Conservation (phyloP, 2,113 vertebrate genomes). For the Pelmatolapia mariae region DNA sequence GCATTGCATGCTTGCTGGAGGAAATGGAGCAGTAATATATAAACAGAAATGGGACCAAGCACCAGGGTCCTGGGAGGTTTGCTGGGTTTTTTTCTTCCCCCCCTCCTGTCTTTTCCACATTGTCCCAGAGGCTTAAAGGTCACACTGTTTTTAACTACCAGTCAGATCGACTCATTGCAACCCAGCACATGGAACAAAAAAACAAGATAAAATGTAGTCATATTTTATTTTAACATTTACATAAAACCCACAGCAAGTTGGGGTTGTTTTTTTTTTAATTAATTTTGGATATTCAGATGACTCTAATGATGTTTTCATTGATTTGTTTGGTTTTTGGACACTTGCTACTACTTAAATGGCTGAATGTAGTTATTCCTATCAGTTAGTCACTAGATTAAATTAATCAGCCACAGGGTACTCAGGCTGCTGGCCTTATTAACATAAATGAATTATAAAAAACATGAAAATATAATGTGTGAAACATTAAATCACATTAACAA, state of each 20-base stretch:
- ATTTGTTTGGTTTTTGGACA: background rate
- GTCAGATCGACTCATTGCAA: background rate
- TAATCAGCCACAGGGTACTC: background rate
- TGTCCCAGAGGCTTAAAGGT: constrained; percentile 22
- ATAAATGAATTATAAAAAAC: background rate
- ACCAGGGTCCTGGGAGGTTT: constrained; percentile 8
- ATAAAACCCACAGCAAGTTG: background rate
- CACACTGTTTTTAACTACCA: background rate
- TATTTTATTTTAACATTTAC: background rate
- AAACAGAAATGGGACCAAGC: constrained; percentile 22
- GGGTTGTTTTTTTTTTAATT: accelerated
- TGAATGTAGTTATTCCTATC: background rate
- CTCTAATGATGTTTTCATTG: background rate
- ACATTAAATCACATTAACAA: background rate
- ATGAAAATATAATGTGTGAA: background rate
- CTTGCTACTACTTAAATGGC: background rate
- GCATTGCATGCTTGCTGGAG: constrained; percentile 1
- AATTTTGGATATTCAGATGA: background rate
- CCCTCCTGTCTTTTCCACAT: background rate
- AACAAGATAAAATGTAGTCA: background rate
- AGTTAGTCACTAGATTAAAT: background rate
- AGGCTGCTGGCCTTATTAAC: background rate
- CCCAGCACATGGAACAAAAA: background rate
- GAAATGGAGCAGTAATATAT: constrained; percentile 52
- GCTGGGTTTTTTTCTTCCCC: background rate